Conservation (phyloP, 2,888 invertebrate genomes). For the Lithophane leautieri region DNA sequence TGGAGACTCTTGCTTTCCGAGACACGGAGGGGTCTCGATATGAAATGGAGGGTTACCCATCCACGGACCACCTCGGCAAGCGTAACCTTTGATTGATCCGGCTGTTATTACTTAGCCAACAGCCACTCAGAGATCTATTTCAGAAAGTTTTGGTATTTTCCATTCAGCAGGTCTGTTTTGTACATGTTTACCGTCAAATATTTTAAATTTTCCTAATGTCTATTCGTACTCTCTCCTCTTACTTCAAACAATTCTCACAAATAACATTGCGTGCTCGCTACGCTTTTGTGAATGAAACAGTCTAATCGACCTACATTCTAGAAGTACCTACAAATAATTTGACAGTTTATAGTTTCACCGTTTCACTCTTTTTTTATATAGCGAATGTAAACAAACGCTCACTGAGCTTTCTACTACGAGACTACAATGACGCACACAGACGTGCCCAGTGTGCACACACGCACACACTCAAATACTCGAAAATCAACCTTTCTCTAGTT, state of each 20-base stretch:
- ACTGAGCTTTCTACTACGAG: constrained; percentile 78
- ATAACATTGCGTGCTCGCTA: constrained; percentile 34
- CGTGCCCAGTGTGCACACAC: constrained; percentile 73
- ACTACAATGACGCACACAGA: constrained; percentile 65
- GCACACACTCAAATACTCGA: constrained; percentile 66
- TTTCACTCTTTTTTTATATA: constrained; percentile 76
- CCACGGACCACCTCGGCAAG: not conserved
- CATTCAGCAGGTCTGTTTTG: not conserved
- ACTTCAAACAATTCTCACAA: constrained; percentile 4
- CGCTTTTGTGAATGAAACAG: constrained; percentile 36
- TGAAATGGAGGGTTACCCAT: not conserved
- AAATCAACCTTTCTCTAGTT: constrained; percentile 84
- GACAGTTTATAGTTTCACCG: constrained; percentile 73
- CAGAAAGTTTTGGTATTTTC: not conserved
- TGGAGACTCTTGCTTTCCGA: not conserved
- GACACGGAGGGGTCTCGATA: no score
- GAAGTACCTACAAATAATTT: constrained; percentile 68
- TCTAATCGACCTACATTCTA: constrained; percentile 67
- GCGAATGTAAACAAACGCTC: constrained; percentile 78
- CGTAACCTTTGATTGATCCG: not conserved
- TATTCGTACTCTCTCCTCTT: not conserved
- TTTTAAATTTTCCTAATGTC: constrained; percentile 1
- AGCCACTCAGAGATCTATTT: not conserved
- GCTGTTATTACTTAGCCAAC: not conserved
- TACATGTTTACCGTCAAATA: not conserved